Base-by-base conservation (phyloP, 2,113 vertebrate genomes). In the Antennarius striatus region DNA sequence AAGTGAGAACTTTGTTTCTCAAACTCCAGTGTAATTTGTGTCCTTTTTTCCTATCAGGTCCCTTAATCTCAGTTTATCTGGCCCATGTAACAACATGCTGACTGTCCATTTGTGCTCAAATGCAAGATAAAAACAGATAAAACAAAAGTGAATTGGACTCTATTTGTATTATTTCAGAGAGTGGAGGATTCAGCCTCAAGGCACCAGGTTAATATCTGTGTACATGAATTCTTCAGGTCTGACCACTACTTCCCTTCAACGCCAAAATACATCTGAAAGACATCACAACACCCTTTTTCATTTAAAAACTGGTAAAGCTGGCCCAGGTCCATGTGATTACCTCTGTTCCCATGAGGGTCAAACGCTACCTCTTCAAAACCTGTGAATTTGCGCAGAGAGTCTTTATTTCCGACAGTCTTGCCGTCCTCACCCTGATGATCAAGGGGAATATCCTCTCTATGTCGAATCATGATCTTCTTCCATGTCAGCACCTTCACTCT, bases 311-410 rank as follows among this genome's bases (percentile, higher is more conserved):
- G 94, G 90, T 96, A 99, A 0, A 99, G 91, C 75, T 96, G 96
- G n/a, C 98, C 97, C 22, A 99, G 93, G 91, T 98, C 96, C 97
- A 98, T 99, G 86, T 96, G 97, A 79, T 95, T 96, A 65, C 95
- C 94, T 88, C 94, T 91, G 81, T 89, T 90, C 83, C 97, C 96
- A 46, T 92, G 94, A 3, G 94, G 94, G 86, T 91, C 92, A 76
- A 99, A 99, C 66, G 91, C 87, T 14, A 95, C 94, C 87, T 99
- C 98, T 85, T 98, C 94, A 81, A 99, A 96, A 77, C 79, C 48
- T 2, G 93, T 78, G 83, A 99, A 99, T 47, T 93, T 96, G 22
- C 89, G 86, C 56, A 91, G 73, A 1, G 85, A 89, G 70, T 90
- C 82, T 4, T 81, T 29, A 29, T 46, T 57, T 56, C 77, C 62